Conservation (phyloP, 1,140 invertebrate species). For the Reticulitermes speratus region DNA sequence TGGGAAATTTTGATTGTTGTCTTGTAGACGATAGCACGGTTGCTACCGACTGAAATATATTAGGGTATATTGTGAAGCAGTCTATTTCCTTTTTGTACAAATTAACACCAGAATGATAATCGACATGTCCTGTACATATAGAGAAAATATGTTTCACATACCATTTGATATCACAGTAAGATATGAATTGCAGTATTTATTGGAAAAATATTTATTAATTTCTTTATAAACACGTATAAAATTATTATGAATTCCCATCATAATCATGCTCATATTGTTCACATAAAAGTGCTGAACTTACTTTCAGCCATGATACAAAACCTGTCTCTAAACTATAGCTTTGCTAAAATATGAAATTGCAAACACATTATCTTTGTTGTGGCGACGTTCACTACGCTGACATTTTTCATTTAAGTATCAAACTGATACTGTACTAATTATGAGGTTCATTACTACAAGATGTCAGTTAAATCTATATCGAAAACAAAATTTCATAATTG, state of each 20-base stretch:
- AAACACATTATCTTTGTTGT: background rate
- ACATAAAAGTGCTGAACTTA: background rate
- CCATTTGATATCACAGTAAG: too few relatives aligned
- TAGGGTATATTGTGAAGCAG: too few relatives aligned
- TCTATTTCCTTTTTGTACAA: too few relatives aligned
- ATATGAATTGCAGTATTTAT: background rate
- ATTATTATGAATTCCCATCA: background rate
- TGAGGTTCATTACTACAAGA: background rate
- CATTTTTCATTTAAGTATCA: background rate
- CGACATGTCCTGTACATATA: too few relatives aligned
- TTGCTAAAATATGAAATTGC: background rate
- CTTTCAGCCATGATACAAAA: background rate
- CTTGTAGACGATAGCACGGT: too few relatives aligned
- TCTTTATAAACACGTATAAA: background rate
- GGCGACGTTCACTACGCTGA: background rate
- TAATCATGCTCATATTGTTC: background rate
- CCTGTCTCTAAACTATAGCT: background rate
- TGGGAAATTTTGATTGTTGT: too few relatives aligned
- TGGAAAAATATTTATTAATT: constrained; percentile 1
- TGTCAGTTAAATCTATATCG: background rate
- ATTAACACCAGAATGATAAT: too few relatives aligned
- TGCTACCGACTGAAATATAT: too few relatives aligned
- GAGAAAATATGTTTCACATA: too few relatives aligned
- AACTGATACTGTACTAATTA: background rate
- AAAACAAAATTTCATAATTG: background rate